These are phyloP conservation scores for Psophia crepitans DNA, from an alignment of 2,113 vertebrate species.

Conservation along the genomic window DNA sequence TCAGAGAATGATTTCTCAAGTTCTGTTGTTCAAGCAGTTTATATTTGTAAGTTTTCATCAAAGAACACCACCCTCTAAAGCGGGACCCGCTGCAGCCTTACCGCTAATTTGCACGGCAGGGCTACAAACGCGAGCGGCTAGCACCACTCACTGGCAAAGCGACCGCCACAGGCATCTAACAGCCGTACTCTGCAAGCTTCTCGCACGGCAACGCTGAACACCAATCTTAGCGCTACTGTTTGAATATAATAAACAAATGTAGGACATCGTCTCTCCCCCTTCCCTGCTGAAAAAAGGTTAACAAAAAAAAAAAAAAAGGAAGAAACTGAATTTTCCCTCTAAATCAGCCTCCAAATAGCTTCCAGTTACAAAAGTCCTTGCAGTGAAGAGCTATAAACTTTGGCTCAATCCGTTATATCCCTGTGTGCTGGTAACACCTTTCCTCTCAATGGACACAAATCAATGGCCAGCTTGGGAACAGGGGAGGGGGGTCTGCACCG, in stretches of 20 bases:
- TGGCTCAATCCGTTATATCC: not conserved
- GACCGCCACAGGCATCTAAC: not conserved
- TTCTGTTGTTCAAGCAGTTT: not conserved
- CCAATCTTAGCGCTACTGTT: not conserved
- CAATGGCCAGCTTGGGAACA: not conserved
- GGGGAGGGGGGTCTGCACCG: not conserved
- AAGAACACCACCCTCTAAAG: not conserved
- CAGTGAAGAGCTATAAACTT: not conserved
- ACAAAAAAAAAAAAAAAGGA: not conserved
- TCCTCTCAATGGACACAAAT: not conserved
- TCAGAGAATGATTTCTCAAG: conserved; percentile 5
- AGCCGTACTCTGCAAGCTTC: not conserved
- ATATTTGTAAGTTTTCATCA: not conserved
- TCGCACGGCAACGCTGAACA: not conserved
- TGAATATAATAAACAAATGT: not conserved
- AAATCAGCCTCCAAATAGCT: not conserved
- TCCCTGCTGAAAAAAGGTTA: fast-evolving
- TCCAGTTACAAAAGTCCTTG: not conserved
- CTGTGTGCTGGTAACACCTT: not conserved
- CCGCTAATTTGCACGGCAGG: not conserved
- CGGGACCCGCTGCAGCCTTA: not conserved
- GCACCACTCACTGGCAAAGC: conserved; percentile 55
- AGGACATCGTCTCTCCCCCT: not conserved
- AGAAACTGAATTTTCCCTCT: not conserved
- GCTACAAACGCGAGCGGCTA: conserved; percentile 15